These are phyloP conservation scores for Tachysurus vachellii DNA, from an alignment of 2,113 vertebrate species.

Conservation along the genomic window DNA sequence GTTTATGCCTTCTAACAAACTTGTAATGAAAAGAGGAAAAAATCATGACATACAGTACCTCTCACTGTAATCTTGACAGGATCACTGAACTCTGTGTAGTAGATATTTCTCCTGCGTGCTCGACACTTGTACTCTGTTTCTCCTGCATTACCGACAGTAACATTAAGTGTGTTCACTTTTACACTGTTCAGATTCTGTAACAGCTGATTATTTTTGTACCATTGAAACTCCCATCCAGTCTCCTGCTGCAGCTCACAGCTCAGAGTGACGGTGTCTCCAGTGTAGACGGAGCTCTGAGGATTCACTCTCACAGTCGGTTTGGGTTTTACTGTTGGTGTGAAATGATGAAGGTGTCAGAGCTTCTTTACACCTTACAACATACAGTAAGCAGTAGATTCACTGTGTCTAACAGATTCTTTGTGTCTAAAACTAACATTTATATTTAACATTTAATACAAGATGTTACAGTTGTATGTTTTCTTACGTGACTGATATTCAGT, in stretches of 20 bases:
- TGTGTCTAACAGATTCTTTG: too few species aligned
- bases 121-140: neutral
- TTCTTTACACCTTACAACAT: too few species aligned
- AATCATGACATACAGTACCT: neutral
- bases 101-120: neutral
- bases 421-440: too few species aligned
- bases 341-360: too few species aligned
- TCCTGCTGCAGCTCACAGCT: neutral
- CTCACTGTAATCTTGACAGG: neutral
- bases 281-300: too few species aligned
- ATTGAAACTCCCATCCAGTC: neutral
- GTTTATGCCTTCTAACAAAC: neutral
- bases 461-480: too few species aligned
- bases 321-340: too few species aligned
- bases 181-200: neutral
- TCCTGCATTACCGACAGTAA: neutral
- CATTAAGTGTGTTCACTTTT: neutral
- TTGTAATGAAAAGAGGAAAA: neutral
- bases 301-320: too few species aligned
- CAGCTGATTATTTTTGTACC: neutral
- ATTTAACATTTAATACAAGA: too few species aligned
- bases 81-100: neutral
- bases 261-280: too few species aligned
- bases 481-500: too few species aligned
- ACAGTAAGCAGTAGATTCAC: too few species aligned